These are phyloP conservation scores for Sander vitreus DNA, from an alignment of 2,113 vertebrate genomes.

Conservation along the genomic window DNA sequence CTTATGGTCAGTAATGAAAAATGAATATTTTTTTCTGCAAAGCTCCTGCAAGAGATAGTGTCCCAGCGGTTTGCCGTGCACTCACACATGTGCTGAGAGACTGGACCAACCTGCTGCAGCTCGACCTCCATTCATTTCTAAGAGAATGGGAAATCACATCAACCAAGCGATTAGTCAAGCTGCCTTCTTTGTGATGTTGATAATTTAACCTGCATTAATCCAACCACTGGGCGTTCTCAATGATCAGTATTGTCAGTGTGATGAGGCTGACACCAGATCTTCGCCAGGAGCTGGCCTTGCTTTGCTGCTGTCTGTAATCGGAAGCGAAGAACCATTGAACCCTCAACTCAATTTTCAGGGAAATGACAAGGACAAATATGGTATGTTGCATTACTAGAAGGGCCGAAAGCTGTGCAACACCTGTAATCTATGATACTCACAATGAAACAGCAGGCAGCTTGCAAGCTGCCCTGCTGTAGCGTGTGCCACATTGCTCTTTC, in stretches of 20 bases:
- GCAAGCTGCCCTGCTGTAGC: constrained; percentile 38
- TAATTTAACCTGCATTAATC: constrained; percentile 71
- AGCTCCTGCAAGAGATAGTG: constrained; percentile 38
- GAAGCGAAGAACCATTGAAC: constrained; percentile 61
- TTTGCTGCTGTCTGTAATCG: constrained; percentile 27
- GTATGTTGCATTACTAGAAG: constrained; percentile 37
- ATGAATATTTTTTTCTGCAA: constrained; percentile 45
- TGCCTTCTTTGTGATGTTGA: constrained; percentile 43
- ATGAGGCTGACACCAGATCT: constrained; percentile 30
- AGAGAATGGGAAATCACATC: constrained; percentile 46
- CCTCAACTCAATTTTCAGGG: constrained; percentile 75
- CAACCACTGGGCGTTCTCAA: constrained; percentile 7
- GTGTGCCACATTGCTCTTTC: constrained; percentile 52
- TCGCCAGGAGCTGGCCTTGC: constrained; percentile 2
- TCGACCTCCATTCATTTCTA: constrained; percentile 53
- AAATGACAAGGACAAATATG: constrained; percentile 72
- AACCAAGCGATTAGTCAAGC: constrained; percentile 51
- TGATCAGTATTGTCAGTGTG: constrained; percentile 35
- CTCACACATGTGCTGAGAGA: constrained; percentile 21
- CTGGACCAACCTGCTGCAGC: constrained; percentile 26
- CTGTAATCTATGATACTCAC: constrained; percentile 56
- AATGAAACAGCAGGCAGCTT: constrained; percentile 36
- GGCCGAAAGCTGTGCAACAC: constrained; percentile 27
- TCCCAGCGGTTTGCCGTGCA: constrained; percentile 3
- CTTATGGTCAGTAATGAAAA: constrained; percentile 65